phyloP scores from a whole-genome alignment of 2,113 vertebrate genomes.

The Boulengeromyrus knoepffleri region DNA sequence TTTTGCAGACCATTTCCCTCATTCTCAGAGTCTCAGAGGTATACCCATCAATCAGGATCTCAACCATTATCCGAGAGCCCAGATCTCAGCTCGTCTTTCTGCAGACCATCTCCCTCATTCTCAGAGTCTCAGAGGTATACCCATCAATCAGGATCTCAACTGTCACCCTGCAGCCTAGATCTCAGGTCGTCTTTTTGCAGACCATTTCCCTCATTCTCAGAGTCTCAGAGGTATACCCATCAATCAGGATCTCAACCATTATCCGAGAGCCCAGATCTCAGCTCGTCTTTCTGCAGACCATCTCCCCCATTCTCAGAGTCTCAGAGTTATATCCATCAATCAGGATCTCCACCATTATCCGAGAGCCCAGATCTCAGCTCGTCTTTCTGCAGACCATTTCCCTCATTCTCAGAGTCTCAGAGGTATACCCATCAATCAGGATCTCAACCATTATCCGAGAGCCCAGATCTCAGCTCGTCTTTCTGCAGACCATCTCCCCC shows the following conservation, averaged over 20 bases:
- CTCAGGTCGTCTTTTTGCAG: too few relatives aligned
- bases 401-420: background rate
- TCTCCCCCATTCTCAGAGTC: too few relatives aligned
- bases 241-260: background rate
- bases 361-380: too few relatives aligned
- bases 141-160: too few relatives aligned
- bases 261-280: background rate
- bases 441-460: background rate
- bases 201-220: background rate
- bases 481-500: background rate
- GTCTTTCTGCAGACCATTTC: too few relatives aligned
- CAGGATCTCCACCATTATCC: too few relatives aligned
- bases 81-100: background rate
- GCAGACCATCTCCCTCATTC: too few relatives aligned
- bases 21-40: background rate
- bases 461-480: background rate
- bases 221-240: background rate
- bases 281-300: background rate
- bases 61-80: accelerated
- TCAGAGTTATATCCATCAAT: too few relatives aligned
- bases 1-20: background rate
- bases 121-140: too few relatives aligned
- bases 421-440: background rate
- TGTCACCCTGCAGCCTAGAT: accelerated
- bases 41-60: background rate